Conservation (phyloP, 2,888 invertebrate genomes). For the Drosophila koepferae region DNA sequence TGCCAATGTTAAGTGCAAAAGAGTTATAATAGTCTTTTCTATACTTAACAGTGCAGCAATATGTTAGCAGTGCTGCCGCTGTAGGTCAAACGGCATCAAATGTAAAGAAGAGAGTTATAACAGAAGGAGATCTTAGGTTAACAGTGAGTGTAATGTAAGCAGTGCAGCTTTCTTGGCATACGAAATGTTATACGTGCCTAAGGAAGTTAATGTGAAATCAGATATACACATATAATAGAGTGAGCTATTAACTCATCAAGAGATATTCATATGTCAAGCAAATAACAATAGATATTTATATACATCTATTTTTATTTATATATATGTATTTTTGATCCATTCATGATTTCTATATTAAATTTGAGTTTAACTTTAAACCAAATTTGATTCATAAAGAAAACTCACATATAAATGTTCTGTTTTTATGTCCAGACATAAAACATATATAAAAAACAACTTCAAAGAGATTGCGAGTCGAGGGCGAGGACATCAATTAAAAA, state of each 20-base stretch:
- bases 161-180: too few species aligned
- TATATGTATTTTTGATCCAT: background rate
- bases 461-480: background rate
- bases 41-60: background rate
- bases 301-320: background rate
- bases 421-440: background rate
- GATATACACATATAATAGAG: background rate
- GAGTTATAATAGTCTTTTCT: background rate
- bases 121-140: background rate
- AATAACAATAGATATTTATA: background rate
- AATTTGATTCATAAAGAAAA: background rate
- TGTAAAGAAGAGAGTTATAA: background rate
- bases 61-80: background rate
- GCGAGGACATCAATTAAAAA: constrained; percentile 8
- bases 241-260: background rate
- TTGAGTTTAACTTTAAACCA: background rate
- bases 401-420: too few species aligned
- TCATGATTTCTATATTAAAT: background rate
- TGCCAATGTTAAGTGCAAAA: background rate
- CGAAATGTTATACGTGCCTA: background rate
- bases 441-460: background rate
- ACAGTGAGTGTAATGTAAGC: background rate
- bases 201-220: background rate
- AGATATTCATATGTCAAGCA: background rate
- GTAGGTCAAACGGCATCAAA: background rate